Percentiles rank a stretch among this genome's conserved stretches.
Evolutionary conservation across 2,888 invertebrate genomes (phyloP).

Genomic region (Sminthurides aquaticus): DNA sequence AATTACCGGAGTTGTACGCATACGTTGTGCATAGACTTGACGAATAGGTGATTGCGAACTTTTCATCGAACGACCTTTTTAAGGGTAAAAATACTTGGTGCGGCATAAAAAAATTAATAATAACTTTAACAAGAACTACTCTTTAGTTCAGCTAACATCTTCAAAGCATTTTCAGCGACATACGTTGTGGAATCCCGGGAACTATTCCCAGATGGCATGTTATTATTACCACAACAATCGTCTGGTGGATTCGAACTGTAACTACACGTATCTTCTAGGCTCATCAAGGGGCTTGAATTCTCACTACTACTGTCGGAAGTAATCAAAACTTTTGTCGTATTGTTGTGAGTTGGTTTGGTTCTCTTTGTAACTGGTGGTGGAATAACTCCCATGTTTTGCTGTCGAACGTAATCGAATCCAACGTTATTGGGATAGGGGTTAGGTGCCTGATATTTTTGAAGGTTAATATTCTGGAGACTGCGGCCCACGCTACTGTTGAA

Average conservation of each 20-base stretch:
- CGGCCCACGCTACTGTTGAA: conserved; percentile 9
- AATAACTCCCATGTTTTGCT: not conserved
- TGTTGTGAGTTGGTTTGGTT: conserved; percentile 20
- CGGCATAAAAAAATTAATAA: conserved; percentile 1
- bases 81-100: not conserved
- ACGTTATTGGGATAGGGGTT: not conserved
- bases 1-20: too few relatives aligned
- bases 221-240: conserved; percentile 22
- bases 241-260: conserved; percentile 8
- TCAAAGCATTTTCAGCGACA: conserved; percentile 40
- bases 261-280: conserved; percentile 17
- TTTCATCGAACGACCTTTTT: too few relatives aligned
- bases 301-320: conserved; percentile 39
- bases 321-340: conserved; percentile 43
- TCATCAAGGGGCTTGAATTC: conserved; percentile 33
- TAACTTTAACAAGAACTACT: conserved; percentile 41
- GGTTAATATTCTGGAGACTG: conserved; percentile 13
- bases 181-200: conserved; percentile 36
- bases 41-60: too few relatives aligned
- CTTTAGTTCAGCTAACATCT: conserved; percentile 42
- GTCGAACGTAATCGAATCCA: not conserved
- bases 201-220: too few relatives aligned
- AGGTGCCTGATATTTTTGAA: not conserved
- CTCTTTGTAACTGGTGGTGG: not conserved
- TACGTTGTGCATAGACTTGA: too few relatives aligned